A percentile compares a stretch with the other conserved stretches of the same genome.
Conservation (phyloP, 2,113 vertebrate species). For the Heptranchias perlo region DNA sequence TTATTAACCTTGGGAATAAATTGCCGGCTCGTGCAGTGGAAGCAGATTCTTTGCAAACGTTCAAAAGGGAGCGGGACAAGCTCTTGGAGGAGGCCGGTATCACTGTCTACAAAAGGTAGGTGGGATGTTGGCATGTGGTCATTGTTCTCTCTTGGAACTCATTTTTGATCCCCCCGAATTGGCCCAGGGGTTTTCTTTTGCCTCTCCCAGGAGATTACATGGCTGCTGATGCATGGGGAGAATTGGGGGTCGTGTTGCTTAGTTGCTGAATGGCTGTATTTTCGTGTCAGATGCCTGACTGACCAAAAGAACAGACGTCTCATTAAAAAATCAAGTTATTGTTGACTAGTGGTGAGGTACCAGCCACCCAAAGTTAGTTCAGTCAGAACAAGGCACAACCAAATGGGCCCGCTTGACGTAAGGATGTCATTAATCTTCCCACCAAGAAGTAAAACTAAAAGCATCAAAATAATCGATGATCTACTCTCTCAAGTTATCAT, state of each 20-base stretch:
- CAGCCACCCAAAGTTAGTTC: too few relatives aligned
- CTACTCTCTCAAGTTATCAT: neutral
- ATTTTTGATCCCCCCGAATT: neutral
- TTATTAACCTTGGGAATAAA: neutral
- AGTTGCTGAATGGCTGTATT: too few relatives aligned
- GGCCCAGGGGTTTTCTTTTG: neutral
- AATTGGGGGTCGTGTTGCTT: too few relatives aligned
- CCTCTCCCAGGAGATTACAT: neutral
- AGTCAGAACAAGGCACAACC: too few relatives aligned
- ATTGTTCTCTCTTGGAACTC: neutral
- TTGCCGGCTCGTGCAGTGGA: neutral
- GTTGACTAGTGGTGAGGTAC: too few relatives aligned
- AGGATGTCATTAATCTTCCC: too few relatives aligned
- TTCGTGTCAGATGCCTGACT: too few relatives aligned
- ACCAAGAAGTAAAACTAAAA: neutral
- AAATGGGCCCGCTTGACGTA: too few relatives aligned
- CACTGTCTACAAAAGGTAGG: neutral
- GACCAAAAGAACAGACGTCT: too few relatives aligned
- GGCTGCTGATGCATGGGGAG: neutral
- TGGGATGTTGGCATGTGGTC: neutral
- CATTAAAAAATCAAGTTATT: too few relatives aligned
- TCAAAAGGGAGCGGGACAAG: neutral
- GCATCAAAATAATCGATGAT: neutral
- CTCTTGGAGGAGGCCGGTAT: neutral
- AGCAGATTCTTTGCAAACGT: neutral